A percentile compares a stretch with the other conserved stretches of the same genome.
Conservation (phyloP, 1,140 invertebrate species). For the Nixonia krombeini region DNA sequence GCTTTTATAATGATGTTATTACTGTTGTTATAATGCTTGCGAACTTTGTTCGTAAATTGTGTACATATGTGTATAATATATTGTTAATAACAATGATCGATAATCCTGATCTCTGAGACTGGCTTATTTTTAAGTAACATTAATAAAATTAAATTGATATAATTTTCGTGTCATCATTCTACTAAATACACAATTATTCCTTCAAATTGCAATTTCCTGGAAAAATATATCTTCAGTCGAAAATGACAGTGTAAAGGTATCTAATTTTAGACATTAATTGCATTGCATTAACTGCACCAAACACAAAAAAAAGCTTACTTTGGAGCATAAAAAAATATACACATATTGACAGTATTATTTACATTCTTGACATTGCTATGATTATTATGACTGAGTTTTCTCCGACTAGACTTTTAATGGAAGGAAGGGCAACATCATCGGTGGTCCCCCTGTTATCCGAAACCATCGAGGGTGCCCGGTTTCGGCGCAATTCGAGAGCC, state of each 20-base stretch:
- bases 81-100: background rate
- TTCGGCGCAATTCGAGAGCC: constrained; percentile 70
- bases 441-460: constrained; percentile 63
- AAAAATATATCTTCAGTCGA: too few species aligned
- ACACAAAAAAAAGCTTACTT: background rate
- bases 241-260: background rate
- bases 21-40: background rate
- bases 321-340: constrained; percentile 1
- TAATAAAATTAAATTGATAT: constrained; percentile 22
- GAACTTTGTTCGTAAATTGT: constrained; percentile 2
- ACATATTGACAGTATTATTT: constrained; percentile 41
- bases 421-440: constrained; percentile 56
- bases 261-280: background rate
- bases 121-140: constrained; percentile 20
- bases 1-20: background rate
- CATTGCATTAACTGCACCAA: background rate
- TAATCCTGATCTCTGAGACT: constrained; percentile 22
- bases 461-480: constrained; percentile 63
- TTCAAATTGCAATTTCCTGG: too few species aligned
- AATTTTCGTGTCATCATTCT: too few species aligned
- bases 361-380: constrained; percentile 39
- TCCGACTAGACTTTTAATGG: constrained; percentile 33
- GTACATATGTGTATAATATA: constrained; percentile 36
- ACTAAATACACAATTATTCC: too few species aligned
- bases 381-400: constrained; percentile 45